Evolutionary conservation across 2,797 vertebrate genomes (phyloP).

Genomic region (Myotis daubentonii): DNA sequence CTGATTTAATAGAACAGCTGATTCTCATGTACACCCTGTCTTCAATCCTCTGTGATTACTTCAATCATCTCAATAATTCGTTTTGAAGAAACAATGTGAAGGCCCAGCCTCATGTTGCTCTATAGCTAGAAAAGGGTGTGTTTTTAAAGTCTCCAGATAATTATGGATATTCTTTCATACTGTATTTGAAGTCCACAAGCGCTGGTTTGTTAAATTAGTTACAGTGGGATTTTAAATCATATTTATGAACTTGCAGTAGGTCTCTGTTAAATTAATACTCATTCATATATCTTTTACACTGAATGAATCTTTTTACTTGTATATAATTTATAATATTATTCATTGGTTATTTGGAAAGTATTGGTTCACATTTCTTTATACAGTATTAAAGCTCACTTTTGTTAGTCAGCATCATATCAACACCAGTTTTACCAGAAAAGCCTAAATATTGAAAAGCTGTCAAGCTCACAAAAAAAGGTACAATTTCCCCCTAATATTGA

Average conservation of each 20-base stretch:
- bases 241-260: not conserved
- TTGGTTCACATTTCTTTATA: constrained; percentile 3
- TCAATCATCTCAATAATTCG: not conserved
- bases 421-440: not conserved
- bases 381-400: not conserved
- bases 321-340: not conserved
- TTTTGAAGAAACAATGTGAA: constrained; percentile 52
- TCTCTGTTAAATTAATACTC: not conserved
- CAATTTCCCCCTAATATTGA: not conserved
- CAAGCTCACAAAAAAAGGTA: not conserved
- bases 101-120: not conserved
- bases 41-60: not conserved
- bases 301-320: constrained; percentile 28
- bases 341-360: not conserved
- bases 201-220: not conserved
- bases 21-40: not conserved
- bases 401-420: not conserved
- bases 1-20: constrained; percentile 22
- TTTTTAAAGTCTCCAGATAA: constrained; percentile 42
- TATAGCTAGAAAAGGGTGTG: not conserved
- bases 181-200: not conserved
- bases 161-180: not conserved
- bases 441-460: not conserved
- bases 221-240: not conserved
- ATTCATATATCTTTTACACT: not conserved